Conservation (phyloP, 92 coral and sea anemone genomes). For the Umimayanthus chanpuru region DNA sequence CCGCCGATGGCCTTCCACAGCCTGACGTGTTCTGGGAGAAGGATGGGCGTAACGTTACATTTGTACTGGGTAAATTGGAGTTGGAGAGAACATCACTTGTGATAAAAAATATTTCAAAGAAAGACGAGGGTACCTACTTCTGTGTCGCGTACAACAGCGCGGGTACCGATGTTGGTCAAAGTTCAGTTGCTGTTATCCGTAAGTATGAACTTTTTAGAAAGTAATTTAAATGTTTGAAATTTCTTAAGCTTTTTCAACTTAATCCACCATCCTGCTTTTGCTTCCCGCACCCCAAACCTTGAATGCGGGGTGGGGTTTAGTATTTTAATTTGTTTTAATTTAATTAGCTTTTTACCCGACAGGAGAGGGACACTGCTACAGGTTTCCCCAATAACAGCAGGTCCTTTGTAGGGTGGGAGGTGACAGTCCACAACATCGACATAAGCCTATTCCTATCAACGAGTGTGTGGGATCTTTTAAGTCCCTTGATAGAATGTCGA, state of each 20-base stretch:
- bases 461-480: too few species aligned
- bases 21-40: constrained; percentile 69
- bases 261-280: too few species aligned
- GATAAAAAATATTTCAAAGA: constrained; percentile 53
- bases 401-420: too few species aligned
- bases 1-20: constrained; percentile 68
- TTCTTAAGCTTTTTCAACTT: neutral
- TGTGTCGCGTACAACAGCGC: constrained; percentile 87
- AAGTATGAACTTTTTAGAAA: constrained; percentile 17
- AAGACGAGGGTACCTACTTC: constrained; percentile 69
- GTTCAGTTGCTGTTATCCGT: constrained; percentile 68
- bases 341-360: too few species aligned
- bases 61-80: neutral
- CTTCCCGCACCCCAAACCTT: too few species aligned
- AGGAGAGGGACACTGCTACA: too few species aligned
- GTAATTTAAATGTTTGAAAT: neutral
- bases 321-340: neutral
- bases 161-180: constrained; percentile 59
- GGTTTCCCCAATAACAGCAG: too few species aligned
- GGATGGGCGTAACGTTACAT: constrained; percentile 48
- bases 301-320: neutral
- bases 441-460: too few species aligned
- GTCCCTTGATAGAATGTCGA: too few species aligned
- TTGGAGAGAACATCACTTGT: constrained; percentile 44
- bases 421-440: too few species aligned